Evolutionary conservation across 2,797 vertebrate genomes (phyloP), one percentile per base, ranked within the genome.

Genomic region (Rhynchotus rufescens): DNA sequence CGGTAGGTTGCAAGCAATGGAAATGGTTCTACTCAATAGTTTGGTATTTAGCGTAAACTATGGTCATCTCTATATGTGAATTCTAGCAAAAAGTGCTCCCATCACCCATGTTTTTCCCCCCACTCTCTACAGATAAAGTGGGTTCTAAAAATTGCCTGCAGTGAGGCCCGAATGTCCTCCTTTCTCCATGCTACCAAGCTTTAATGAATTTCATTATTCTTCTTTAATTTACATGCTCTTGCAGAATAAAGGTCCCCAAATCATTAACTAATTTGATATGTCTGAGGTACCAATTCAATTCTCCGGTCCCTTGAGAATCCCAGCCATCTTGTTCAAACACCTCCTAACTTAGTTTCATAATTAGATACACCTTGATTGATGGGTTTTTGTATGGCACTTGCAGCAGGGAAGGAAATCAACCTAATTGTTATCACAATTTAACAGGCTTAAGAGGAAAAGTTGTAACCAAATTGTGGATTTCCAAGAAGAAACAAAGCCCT

Each of bases 181-280:
- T 95, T 95, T 66, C 69, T 95, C 47, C 59, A 22, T 40, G 73
- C 90, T 93, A 94, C 81, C 84, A n/a, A 69, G 92, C 75, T 91
- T 92, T 97, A 97, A 97, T 97, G 97, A 97, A 98, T 97, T 97
- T 95, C 96, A 97, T 98, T 98, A 97, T 96, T 97, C 96, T 96
- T 97, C 95, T 96, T 95, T 93, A 97, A 98, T 98, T 97, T 97
- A 97, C 96, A 96, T 95, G 92, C 89, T 96, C 94, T 95, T 95
- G 92, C 94, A 97, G 96, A 97, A 97, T 95, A 94, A 97, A 97
- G 96, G 96, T 97, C 95, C 97, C 97, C 95, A 97, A 97, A 97
- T 97, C 97, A 97, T 98, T 98, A 98, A 97, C 96, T 98, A 98
- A 98, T 98, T 97, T 97, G 97, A 97, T 98, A 96, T 96, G 84